phyloP scores from a whole-genome alignment of 1,140 invertebrate genomes.

The Pentalonia nigronervosa region DNA sequence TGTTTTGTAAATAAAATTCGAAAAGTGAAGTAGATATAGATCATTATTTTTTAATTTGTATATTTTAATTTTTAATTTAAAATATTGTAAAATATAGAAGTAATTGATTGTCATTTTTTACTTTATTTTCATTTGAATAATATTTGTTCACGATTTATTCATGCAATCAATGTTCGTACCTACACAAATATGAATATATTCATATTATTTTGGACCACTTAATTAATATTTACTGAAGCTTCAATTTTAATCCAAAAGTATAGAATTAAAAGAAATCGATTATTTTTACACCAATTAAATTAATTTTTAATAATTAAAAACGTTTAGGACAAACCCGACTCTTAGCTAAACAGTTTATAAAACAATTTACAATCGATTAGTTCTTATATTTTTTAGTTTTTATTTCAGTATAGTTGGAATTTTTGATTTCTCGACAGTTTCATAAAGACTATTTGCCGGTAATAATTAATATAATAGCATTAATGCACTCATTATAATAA shows the following conservation, averaged over 20 bases:
- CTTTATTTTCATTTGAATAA: too few species aligned
- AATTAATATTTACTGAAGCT: neutral
- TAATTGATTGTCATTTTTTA: too few species aligned
- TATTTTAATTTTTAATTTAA: neutral
- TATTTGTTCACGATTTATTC: too few species aligned
- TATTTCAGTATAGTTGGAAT: neutral
- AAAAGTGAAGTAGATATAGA: neutral
- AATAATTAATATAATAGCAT: neutral
- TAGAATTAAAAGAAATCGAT: neutral
- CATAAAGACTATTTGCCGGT: neutral
- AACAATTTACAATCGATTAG: neutral
- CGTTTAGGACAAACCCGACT: neutral
- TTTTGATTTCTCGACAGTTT: neutral
- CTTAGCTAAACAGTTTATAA: neutral
- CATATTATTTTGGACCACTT: neutral
- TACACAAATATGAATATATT: rapidly evolving
- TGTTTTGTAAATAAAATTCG: neutral
- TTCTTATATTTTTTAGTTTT: neutral
- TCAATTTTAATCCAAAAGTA: neutral
- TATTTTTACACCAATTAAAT: too few species aligned
- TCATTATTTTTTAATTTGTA: neutral
- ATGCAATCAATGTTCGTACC: neutral
- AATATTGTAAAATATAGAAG: neutral
- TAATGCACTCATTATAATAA: too few species aligned
- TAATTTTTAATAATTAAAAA: neutral